Percentiles rank a stretch among this genome's conserved stretches.
Evolutionary conservation across 2,113 vertebrate species (phyloP).

Genomic region (Cardinalis cardinalis): DNA sequence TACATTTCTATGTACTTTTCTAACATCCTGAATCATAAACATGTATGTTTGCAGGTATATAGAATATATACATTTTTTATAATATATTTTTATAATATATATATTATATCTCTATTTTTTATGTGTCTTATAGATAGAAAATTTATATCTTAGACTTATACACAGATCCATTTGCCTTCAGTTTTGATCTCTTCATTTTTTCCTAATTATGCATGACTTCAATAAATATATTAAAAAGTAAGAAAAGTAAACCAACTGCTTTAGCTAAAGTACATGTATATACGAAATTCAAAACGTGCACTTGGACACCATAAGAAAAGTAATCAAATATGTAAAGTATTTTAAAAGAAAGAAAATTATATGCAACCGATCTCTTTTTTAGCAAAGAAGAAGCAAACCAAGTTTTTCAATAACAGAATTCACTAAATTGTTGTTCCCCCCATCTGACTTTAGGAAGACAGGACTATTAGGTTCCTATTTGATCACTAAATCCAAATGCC

Average conservation of each 20-base stretch:
- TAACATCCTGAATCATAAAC: background rate
- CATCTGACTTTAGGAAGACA: background rate
- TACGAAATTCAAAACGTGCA: background rate
- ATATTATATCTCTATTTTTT: background rate
- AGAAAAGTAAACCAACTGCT: background rate
- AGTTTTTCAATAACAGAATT: background rate
- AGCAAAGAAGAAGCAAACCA: background rate
- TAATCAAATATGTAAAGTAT: background rate
- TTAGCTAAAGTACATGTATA: background rate
- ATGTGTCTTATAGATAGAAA: background rate
- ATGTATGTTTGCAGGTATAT: background rate
- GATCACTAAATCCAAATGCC: background rate
- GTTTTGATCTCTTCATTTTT: background rate
- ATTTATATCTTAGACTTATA: background rate
- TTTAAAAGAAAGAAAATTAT: background rate
- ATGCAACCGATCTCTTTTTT: background rate
- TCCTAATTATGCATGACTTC: background rate
- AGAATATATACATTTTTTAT: background rate
- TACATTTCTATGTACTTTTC: background rate
- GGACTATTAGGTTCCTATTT: background rate
- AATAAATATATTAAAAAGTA: background rate
- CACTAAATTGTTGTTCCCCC: background rate
- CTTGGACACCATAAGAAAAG: background rate
- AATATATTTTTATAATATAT: no score
- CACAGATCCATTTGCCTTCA: background rate